phyloP scores from a whole-genome alignment of 2,113 vertebrate genomes.

The Brevimyrus niger region DNA sequence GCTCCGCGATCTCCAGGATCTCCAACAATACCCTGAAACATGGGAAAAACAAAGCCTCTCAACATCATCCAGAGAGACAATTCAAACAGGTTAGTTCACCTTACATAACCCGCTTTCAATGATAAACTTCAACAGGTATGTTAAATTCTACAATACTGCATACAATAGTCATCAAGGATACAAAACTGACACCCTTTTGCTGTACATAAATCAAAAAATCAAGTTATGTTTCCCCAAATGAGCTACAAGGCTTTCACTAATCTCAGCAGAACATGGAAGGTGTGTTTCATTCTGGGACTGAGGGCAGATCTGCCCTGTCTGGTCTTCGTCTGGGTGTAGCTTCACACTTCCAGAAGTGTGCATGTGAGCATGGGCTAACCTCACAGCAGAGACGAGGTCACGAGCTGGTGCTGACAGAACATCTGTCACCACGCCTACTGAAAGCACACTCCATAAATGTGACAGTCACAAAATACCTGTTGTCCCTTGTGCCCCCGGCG shows the following conservation, averaged over 20 bases:
- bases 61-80: background rate
- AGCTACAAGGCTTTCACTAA: background rate
- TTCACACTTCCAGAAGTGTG: background rate
- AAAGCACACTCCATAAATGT: background rate
- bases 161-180: background rate
- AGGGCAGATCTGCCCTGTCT: background rate
- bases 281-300: background rate
- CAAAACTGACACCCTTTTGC: background rate
- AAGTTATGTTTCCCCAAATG: background rate
- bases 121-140: background rate
- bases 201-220: background rate
- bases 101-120: too few relatives aligned
- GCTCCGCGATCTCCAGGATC: slow-evolving; percentile 62
- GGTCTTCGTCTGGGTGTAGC: background rate
- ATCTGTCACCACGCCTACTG: background rate
- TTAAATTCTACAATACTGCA: background rate
- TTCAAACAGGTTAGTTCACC: background rate
- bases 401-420: background rate
- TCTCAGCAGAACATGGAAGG: background rate
- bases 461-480: slow-evolving; percentile 46
- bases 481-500: slow-evolving; percentile 46
- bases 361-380: background rate
- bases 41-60: background rate
- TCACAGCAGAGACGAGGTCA: background rate
- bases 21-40: slow-evolving; percentile 62